A percentile compares a stretch with the other conserved stretches of the same genome.
phyloP scores from a whole-genome alignment of 2,113 vertebrate species.

The Carassius auratus region DNA sequence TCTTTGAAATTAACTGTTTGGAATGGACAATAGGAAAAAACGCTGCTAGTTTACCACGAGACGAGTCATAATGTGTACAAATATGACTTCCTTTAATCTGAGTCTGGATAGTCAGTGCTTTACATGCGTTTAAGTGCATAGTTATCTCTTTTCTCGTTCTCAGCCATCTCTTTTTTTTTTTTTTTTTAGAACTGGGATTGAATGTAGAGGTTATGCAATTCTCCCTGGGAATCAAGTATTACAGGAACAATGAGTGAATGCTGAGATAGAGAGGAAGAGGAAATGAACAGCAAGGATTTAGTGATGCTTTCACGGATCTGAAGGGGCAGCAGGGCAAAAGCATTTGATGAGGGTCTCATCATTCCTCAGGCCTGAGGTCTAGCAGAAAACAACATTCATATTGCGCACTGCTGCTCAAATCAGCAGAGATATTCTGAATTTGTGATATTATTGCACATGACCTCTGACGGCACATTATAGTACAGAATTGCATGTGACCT shows the following conservation, averaged over 20 bases:
- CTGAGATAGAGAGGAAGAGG: neutral
- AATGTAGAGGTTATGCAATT: neutral
- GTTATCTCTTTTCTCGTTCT: neutral
- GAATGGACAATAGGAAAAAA: too few species aligned
- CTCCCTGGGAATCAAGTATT: slow-evolving; percentile 8
- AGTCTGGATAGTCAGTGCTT: neutral
- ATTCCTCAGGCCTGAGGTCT: neutral
- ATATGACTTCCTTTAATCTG: neutral
- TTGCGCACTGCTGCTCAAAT: neutral
- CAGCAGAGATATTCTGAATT: neutral
- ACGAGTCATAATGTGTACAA: neutral
- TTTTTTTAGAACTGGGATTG: neutral
- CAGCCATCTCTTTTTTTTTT: neutral
- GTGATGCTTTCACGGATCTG: neutral
- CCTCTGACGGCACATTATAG: neutral
- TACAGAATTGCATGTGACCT: neutral
- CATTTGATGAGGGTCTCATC: neutral
- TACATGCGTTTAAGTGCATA: neutral
- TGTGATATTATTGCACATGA: neutral
- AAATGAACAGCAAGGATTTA: slow-evolving; percentile 14
- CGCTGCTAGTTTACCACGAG: too few species aligned
- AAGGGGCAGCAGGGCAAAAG: neutral
- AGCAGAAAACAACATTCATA: neutral
- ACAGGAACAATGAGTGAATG: slow-evolving; percentile 5
- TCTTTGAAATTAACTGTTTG: too few species aligned